A percentile compares a stretch with the other conserved stretches of the same genome.
Evolutionary conservation across 2,888 invertebrate species (phyloP).

Genomic region (Didymodactylos carnosus): DNA sequence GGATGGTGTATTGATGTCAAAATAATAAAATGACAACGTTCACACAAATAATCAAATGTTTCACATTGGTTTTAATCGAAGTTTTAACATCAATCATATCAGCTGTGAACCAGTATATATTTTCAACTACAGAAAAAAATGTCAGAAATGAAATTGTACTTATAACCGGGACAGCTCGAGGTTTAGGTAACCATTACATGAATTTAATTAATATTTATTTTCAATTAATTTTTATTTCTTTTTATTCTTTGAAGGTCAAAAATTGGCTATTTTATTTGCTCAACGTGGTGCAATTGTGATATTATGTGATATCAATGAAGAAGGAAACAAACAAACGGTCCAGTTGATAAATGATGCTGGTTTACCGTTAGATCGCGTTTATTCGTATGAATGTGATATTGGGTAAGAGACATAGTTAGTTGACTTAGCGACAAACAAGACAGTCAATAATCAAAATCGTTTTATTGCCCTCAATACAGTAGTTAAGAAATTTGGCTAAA

Average conservation of each 20-base stretch:
- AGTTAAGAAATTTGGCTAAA: too few species aligned
- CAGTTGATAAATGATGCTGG: neutral
- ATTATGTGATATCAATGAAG: conserved; percentile 7
- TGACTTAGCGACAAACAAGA: too few species aligned
- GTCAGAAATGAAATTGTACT: conserved; percentile 14
- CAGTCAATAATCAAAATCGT: too few species aligned
- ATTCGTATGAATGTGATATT: conserved; percentile 12
- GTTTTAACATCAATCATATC: too few species aligned
- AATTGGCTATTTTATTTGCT: conserved; percentile 6
- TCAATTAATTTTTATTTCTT: neutral
- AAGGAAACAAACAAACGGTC: conserved; percentile 8
- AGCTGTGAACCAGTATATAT: conserved; percentile 5
- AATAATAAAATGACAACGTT: too few species aligned
- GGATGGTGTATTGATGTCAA: too few species aligned
- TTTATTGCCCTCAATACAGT: too few species aligned
- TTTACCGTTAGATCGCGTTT: conserved; percentile 4
- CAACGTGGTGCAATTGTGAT: conserved; percentile 10
- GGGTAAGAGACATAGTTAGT: neutral
- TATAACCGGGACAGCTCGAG: conserved; percentile 10
- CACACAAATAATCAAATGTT: too few species aligned
- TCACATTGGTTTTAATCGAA: too few species aligned
- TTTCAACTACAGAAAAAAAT: conserved; percentile 13
- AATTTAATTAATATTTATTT: neutral
- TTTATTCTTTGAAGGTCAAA: neutral
- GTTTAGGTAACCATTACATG: neutral